Conservation (phyloP, 2,113 vertebrate genomes). For the Festucalex cinctus region DNA sequence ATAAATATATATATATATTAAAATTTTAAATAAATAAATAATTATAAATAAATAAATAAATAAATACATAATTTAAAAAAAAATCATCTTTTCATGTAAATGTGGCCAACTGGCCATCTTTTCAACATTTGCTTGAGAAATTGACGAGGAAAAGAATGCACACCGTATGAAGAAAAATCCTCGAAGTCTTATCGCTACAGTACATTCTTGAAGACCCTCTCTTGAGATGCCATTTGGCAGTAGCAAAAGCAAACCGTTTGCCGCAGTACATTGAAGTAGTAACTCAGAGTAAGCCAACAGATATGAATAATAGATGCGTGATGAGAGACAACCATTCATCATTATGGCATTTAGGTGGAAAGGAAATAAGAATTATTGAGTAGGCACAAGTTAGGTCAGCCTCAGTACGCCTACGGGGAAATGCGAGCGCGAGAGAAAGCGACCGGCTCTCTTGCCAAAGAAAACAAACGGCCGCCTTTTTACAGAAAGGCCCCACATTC, state of each 20-base stretch:
- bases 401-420: conserved; percentile 1
- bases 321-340: conserved; percentile 53
- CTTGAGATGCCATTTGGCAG: conserved; percentile 24
- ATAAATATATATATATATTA: no score
- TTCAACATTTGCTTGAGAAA: conserved; percentile 1
- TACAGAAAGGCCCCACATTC: conserved; percentile 14
- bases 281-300: conserved; percentile 52
- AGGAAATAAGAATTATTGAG: conserved; percentile 46
- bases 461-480: conserved; percentile 20
- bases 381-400: conserved; percentile 24
- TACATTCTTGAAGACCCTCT: conserved; percentile 10
- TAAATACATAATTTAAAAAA: no score
- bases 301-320: conserved; percentile 55
- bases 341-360: conserved; percentile 44
- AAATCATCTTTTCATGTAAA: not conserved
- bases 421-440: conserved; percentile 7
- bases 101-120: not conserved
- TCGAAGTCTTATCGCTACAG: conserved; percentile 10
- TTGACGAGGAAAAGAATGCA: conserved; percentile 18
- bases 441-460: conserved; percentile 13
- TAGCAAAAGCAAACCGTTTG: conserved; percentile 14
- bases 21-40: no score
- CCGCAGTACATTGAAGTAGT: conserved; percentile 27
- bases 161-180: conserved; percentile 19
- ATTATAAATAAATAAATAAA: no score